Conservation (phyloP, 2,888 invertebrate genomes). For the Lithophane semibrunnea region DNA sequence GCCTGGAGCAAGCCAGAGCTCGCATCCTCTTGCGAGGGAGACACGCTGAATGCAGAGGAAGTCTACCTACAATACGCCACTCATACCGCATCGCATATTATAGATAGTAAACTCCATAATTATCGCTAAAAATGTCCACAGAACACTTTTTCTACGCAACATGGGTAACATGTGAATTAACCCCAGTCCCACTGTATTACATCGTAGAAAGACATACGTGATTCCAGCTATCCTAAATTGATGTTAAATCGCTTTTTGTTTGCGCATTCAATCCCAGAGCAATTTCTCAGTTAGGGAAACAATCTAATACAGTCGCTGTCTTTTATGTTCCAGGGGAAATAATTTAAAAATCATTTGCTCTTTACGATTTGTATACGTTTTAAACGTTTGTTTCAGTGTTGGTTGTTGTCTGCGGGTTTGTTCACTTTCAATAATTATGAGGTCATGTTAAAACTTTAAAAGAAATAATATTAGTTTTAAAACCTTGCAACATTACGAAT, state of each 20-base stretch:
- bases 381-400: conserved; percentile 21
- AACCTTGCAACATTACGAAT: conserved; percentile 4
- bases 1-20: conserved; percentile 79
- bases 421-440: not conserved
- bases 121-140: conserved; percentile 9
- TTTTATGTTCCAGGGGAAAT: conserved; percentile 73
- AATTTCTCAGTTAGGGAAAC: conserved; percentile 82
- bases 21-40: conserved; percentile 68
- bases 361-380: conserved; percentile 43
- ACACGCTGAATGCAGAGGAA: conserved; percentile 73
- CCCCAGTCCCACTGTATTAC: conserved; percentile 31
- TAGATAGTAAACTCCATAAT: conserved; percentile 34
- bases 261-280: conserved; percentile 81
- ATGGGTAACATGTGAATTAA: conserved; percentile 10
- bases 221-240: conserved; percentile 73
- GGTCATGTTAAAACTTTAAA: not conserved
- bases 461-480: not conserved
- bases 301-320: conserved; percentile 75
- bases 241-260: conserved; percentile 86
- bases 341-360: conserved; percentile 66
- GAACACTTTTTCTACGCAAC: conserved; percentile 9
- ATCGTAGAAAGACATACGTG: conserved; percentile 41
- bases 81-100: conserved; percentile 50
- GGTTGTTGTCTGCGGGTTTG: not conserved
- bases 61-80: conserved; percentile 66